Percentiles rank a stretch among this genome's conserved stretches.
These are phyloP conservation scores for Oryzias melastigma DNA, from an alignment of 2,113 vertebrate species.

Conservation along the genomic window DNA sequence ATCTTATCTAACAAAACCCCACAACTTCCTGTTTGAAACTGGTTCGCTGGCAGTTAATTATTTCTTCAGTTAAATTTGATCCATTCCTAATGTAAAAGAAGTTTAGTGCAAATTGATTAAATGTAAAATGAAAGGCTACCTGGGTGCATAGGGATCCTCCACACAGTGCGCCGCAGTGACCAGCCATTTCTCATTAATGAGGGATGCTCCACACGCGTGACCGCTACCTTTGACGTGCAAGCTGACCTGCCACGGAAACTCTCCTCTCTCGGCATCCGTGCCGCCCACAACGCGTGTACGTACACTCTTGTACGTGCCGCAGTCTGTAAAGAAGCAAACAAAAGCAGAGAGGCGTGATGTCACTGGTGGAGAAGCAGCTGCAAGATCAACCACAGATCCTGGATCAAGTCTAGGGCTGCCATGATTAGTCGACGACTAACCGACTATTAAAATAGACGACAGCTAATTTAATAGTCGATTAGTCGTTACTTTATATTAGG, in stretches of 20 bases:
- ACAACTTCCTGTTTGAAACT: no score
- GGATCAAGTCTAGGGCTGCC: background rate
- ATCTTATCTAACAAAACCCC: no score
- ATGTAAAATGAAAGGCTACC: constrained; percentile 61
- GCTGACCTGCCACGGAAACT: constrained; percentile 97
- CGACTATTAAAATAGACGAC: no score
- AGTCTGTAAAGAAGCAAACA: constrained; percentile 71
- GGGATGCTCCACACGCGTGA: constrained; percentile 88
- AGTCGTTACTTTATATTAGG: no score
- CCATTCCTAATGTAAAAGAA: no score
- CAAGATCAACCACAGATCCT: background rate
- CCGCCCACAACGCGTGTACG: constrained; percentile 93
- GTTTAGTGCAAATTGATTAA: background rate
- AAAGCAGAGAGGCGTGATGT: background rate
- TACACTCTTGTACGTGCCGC: constrained; percentile 79
- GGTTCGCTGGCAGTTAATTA: background rate
- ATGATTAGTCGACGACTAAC: no score
- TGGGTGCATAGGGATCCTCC: constrained; percentile 65
- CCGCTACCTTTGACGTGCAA: constrained; percentile 77
- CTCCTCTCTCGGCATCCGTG: constrained; percentile 78
- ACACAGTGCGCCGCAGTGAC: constrained; percentile 94
- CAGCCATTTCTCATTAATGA: constrained; percentile 85
- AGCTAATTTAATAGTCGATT: no score
- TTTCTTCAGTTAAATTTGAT: no score
- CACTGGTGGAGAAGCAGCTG: constrained; percentile 4